These are phyloP conservation scores for Brachypalpus laphriformis DNA, from an alignment of 2,888 invertebrate genomes.

Conservation along the genomic window DNA sequence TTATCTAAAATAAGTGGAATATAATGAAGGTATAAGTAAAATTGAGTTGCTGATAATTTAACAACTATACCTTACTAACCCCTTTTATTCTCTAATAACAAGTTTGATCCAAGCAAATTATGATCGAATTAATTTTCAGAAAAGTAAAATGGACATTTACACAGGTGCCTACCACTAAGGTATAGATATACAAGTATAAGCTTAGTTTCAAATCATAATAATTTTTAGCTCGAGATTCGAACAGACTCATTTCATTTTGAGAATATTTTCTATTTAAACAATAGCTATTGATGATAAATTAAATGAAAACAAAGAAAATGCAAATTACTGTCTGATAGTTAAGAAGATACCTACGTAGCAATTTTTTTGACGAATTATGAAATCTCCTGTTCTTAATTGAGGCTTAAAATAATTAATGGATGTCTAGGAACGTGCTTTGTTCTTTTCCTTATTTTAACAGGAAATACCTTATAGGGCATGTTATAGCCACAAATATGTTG, in stretches of 20 bases:
- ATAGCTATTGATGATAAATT: not conserved
- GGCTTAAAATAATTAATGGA: not conserved
- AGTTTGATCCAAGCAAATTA: no score
- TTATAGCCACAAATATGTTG: no score
- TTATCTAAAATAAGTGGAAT: no score
- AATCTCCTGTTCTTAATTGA: not conserved
- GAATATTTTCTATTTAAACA: not conserved
- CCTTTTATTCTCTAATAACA: no score
- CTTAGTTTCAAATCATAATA: not conserved
- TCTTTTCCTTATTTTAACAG: no score
- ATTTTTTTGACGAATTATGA: not conserved
- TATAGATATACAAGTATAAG: no score
- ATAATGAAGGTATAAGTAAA: no score
- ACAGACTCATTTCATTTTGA: not conserved
- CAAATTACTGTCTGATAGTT: constrained; percentile 6
- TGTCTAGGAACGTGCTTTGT: not conserved
- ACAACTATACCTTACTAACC: no score
- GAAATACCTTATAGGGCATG: no score
- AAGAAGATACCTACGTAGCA: not conserved
- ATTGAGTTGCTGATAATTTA: no score
- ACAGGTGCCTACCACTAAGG: not conserved
- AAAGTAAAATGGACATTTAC: not conserved
- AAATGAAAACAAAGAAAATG: constrained; percentile 3
- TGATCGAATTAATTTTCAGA: not conserved
- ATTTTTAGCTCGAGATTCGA: not conserved